Percentiles rank a stretch among this genome's conserved stretches.
Conservation (phyloP, 2,888 invertebrate species). For the Drosophila basisetae region DNA sequence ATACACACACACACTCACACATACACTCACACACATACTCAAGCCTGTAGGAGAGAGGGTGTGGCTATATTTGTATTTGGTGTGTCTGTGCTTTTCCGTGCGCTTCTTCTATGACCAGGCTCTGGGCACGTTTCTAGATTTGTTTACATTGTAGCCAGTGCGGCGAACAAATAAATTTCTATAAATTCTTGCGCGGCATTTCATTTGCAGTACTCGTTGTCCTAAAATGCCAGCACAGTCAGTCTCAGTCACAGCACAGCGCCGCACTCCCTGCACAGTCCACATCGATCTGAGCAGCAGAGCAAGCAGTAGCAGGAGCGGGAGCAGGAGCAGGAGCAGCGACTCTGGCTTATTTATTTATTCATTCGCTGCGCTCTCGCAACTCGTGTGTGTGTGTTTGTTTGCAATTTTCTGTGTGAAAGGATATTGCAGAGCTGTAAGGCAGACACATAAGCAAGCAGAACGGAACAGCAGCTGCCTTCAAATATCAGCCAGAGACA, state of each 20-base stretch:
- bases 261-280: slow-evolving; percentile 11
- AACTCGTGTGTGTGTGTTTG: slow-evolving; percentile 56
- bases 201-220: slow-evolving; percentile 69
- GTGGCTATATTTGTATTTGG: slow-evolving; percentile 40
- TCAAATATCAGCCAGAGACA: slow-evolving; percentile 47
- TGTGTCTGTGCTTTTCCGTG: slow-evolving; percentile 35
- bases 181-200: slow-evolving; percentile 81
- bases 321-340: slow-evolving; percentile 18
- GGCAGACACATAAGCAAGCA: slow-evolving; percentile 69
- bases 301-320: slow-evolving; percentile 5
- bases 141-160: slow-evolving; percentile 73
- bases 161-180: slow-evolving; percentile 76
- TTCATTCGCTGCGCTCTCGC: slow-evolving; percentile 70
- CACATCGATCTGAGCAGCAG: background rate
- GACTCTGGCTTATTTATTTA: slow-evolving; percentile 74
- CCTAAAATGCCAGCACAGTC: slow-evolving; percentile 69
- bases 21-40: slow-evolving; percentile 6
- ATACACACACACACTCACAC: background rate
- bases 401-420: slow-evolving; percentile 77
- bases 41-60: slow-evolving; percentile 8
- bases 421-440: slow-evolving; percentile 69
- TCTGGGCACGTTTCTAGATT: slow-evolving; percentile 72
- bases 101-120: slow-evolving; percentile 52
- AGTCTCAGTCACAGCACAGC: slow-evolving; percentile 58
- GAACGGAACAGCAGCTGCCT: slow-evolving; percentile 44